Evolutionary conservation across 2,113 vertebrate genomes (phyloP).

Genomic region (Pan paniscus): DNA sequence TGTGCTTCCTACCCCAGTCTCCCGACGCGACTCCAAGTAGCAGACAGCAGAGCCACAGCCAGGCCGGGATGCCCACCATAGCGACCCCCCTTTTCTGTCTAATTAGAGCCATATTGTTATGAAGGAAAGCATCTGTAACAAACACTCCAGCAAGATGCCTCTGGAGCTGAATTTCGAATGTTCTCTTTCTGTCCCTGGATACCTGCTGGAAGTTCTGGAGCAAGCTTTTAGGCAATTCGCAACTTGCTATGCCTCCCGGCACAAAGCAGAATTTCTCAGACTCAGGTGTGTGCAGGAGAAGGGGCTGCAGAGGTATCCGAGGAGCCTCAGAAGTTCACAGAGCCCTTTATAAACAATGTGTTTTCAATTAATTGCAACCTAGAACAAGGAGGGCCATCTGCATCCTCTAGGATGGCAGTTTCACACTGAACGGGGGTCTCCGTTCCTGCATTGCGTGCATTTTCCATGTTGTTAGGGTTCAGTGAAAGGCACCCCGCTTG

Average conservation of each 20-base stretch:
- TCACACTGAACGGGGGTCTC: accelerated
- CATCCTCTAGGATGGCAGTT: accelerated
- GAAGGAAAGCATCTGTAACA: neutral
- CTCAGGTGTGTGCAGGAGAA: neutral
- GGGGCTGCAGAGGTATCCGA: neutral
- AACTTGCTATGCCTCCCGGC: no score
- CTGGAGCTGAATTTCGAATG: slow-evolving; percentile 42
- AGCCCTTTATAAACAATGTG: neutral
- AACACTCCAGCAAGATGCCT: slow-evolving; percentile 7
- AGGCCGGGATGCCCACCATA: accelerated
- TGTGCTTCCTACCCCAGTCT: neutral
- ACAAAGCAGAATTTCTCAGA: neutral
- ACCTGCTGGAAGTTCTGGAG: neutral
- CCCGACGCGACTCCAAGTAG: accelerated
- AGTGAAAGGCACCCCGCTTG: accelerated
- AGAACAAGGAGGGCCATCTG: accelerated
- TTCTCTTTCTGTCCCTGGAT: accelerated
- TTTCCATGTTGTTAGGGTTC: accelerated
- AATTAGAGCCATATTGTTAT: slow-evolving; percentile 1
- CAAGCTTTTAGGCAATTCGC: accelerated
- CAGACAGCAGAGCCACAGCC: neutral
- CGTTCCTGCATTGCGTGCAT: accelerated
- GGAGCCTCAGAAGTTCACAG: accelerated
- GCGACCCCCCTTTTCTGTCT: neutral
- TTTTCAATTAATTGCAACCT: accelerated